Conservation (phyloP, 2,113 vertebrate genomes). For the Pavo muticus region DNA sequence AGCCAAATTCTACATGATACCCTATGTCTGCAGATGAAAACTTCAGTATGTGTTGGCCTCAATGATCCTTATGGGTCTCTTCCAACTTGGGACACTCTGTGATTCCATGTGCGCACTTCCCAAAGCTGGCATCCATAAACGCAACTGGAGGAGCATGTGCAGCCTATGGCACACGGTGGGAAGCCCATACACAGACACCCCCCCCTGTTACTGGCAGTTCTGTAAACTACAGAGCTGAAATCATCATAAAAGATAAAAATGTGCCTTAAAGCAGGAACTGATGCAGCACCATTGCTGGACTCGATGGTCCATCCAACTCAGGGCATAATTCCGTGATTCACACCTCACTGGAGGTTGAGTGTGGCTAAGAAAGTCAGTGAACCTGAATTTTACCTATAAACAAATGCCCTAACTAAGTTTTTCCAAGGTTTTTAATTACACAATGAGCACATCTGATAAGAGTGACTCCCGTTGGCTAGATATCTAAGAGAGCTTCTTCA, state of each 20-base stretch:
- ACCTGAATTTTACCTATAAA: not conserved
- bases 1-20: not conserved
- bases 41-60: not conserved
- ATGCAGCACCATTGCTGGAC: not conserved
- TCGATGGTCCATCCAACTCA: not conserved
- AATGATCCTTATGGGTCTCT: no score
- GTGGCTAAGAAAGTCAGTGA: not conserved
- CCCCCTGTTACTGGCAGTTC: fast-evolving
- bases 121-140: not conserved
- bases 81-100: no score
- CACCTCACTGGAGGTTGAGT: not conserved
- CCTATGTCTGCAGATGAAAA: not conserved
- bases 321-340: not conserved
- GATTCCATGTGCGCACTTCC: no score
- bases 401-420: not conserved
- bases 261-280: not conserved
- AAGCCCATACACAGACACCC: fast-evolving
- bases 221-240: not conserved
- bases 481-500: conserved; percentile 16
- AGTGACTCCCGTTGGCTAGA: not conserved
- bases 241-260: not conserved
- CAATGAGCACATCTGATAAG: not conserved
- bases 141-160: not conserved
- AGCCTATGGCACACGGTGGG: not conserved
- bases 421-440: conserved; percentile 19